Conservation (phyloP, 1,140 invertebrate species). For the Aleiodes sp. region DNA sequence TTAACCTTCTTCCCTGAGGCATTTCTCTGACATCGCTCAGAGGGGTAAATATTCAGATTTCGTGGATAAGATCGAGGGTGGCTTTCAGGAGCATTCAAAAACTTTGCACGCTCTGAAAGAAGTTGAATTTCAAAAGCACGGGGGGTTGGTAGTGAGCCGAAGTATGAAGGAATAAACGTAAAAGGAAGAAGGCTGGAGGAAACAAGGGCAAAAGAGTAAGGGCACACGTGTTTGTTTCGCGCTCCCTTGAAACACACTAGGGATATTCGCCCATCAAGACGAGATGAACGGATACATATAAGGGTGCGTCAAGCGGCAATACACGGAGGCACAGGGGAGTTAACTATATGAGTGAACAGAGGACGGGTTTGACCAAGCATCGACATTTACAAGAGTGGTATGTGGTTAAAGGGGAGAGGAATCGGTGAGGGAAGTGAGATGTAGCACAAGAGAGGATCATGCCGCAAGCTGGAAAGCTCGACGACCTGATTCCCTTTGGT, state of each 20-base stretch:
- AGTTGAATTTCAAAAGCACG: neutral
- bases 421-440: neutral
- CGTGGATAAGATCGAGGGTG: constrained; percentile 19
- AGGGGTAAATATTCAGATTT: constrained; percentile 35
- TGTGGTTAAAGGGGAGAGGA: neutral
- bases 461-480: neutral
- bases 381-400: constrained; percentile 21
- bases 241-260: constrained; percentile 22
- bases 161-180: neutral
- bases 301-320: neutral
- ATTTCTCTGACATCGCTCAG: constrained; percentile 10
- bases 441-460: neutral
- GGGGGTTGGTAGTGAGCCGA: neutral
- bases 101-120: constrained; percentile 27
- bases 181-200: neutral
- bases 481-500: constrained; percentile 34
- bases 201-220: neutral
- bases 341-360: neutral
- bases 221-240: constrained; percentile 16
- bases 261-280: constrained; percentile 15
- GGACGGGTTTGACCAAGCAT: constrained; percentile 24
- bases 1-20: neutral
- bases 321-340: constrained; percentile 17
- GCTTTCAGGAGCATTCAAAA: constrained; percentile 26
- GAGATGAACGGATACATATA: constrained; percentile 7